Percentiles rank a stretch among this genome's conserved stretches.
phyloP scores from a whole-genome alignment of 2,797 vertebrate genomes.

The Valencia hispanica region DNA sequence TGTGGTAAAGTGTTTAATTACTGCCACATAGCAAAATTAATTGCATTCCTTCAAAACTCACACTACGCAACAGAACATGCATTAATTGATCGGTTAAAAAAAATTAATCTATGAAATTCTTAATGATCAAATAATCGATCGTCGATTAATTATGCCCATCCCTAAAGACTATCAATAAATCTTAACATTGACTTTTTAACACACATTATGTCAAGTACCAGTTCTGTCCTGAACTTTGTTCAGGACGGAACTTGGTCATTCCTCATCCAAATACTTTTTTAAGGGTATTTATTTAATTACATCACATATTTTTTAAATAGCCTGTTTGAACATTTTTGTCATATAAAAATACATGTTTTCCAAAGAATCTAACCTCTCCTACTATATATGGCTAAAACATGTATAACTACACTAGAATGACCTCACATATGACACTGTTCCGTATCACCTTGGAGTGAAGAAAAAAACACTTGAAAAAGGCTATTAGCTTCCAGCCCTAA shows the following conservation, averaged over 20 bases:
- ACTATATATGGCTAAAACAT: background rate
- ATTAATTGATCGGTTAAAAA: too few relatives aligned
- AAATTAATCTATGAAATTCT: too few relatives aligned
- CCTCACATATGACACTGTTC: constrained; percentile 2
- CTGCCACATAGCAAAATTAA: too few relatives aligned
- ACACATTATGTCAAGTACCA: background rate
- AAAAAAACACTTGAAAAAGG: background rate
- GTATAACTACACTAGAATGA: constrained; percentile 16
- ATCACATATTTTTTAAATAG: background rate
- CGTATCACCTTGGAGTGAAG: constrained; percentile 9
- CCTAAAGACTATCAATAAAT: too few relatives aligned
- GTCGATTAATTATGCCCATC: too few relatives aligned
- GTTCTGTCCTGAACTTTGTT: background rate
- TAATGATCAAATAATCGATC: too few relatives aligned
- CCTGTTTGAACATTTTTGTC: background rate
- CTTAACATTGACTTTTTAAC: background rate
- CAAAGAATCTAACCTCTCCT: background rate
- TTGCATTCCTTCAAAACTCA: too few relatives aligned
- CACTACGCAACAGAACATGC: too few relatives aligned
- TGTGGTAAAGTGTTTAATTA: too few relatives aligned
- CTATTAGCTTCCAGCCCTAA: constrained; percentile 36
- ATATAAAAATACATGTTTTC: background rate
- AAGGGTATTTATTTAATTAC: too few relatives aligned
- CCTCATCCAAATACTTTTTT: background rate
- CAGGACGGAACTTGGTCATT: background rate